These are phyloP conservation scores for Xenopus tropicalis DNA, from an alignment of 2,113 vertebrate genomes.

Conservation along the genomic window UCB_Xtro_10.0 CM004452.2:23972501-23973000, in stretches of 20 bases:
- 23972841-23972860: too few species aligned
- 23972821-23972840: too few species aligned
- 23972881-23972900: too few species aligned
- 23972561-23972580: neutral
- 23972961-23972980: too few species aligned
- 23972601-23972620: neutral
- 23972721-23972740: neutral
- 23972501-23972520: neutral
- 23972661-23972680: neutral
- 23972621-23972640: neutral
- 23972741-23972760: neutral
- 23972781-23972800: neutral
- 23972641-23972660: conserved; percentile 4
- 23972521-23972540: neutral
- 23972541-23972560: neutral
- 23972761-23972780: neutral
- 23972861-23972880: too few species aligned
- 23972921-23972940: too few species aligned
- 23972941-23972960: too few species aligned
- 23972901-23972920: too few species aligned
- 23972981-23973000: too few species aligned
- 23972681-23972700: conserved; percentile 4
- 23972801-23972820: neutral
- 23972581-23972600: neutral
- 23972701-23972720: neutral